A percentile compares a stretch with the other conserved stretches of the same genome.
These are phyloP conservation scores for Ctenomys sociabilis DNA, from an alignment of 2,113 vertebrate genomes.

Conservation along the genomic window DNA sequence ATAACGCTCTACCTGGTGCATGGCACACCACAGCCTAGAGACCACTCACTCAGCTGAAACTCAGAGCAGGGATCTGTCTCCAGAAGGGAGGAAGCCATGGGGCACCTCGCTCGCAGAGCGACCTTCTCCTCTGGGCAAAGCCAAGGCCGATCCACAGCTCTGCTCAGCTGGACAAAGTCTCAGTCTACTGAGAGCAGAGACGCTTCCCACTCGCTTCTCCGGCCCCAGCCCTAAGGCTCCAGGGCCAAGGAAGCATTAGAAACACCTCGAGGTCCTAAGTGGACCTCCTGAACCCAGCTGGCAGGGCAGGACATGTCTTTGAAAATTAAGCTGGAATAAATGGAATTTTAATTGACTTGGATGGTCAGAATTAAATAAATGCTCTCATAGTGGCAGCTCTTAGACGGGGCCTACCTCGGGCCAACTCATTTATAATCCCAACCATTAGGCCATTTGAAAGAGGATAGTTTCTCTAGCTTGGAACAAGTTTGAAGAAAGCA, in stretches of 20 bases:
- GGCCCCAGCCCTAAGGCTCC: neutral
- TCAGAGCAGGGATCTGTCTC: neutral
- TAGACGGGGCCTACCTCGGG: neutral
- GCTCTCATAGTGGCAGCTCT: conserved; percentile 5
- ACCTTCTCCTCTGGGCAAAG: neutral
- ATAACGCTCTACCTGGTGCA: conserved; percentile 4
- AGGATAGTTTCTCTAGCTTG: conserved; percentile 26
- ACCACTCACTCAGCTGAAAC: neutral
- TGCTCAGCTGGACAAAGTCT: neutral
- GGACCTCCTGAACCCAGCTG: neutral
- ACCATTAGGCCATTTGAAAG: conserved; percentile 21
- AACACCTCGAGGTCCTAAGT: neutral
- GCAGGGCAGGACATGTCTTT: neutral
- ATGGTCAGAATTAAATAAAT: conserved; percentile 56
- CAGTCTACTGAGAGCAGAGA: neutral
- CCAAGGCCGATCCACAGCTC: neutral
- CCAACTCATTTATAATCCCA: conserved; percentile 60
- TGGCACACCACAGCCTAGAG: neutral
- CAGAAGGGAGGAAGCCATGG: neutral
- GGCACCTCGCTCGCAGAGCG: neutral
- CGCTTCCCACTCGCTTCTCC: neutral
- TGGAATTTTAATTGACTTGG: conserved; percentile 56
- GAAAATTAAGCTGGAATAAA: conserved; percentile 52
- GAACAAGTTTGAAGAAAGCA: neutral
- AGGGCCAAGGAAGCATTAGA: neutral